These are phyloP conservation scores for Agrotis exclamationis DNA, from an alignment of 2,888 invertebrate species.

Conservation along the genomic window DNA sequence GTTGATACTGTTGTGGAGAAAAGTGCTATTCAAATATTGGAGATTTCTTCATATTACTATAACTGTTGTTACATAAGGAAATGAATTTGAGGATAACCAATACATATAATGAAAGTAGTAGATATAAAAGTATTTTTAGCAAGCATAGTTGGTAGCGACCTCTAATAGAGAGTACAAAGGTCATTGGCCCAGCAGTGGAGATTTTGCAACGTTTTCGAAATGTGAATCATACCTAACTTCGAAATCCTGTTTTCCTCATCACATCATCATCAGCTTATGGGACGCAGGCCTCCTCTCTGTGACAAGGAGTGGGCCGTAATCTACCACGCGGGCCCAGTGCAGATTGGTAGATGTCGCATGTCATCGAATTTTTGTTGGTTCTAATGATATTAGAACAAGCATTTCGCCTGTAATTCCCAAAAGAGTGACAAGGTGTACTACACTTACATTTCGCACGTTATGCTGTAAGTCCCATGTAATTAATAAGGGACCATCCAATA, in stretches of 20 bases:
- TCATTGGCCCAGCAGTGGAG: neutral
- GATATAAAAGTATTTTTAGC: neutral
- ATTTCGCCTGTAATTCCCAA: no score
- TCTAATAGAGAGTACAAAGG: neutral
- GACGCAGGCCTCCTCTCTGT: no score
- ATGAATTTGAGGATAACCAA: neutral
- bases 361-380: no score
- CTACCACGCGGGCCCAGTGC: no score
- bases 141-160: neutral
- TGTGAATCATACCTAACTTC: neutral
- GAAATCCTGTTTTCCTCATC: neutral
- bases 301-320: no score
- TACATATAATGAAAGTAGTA: no score
- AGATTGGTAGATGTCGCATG: no score
- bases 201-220: neutral
- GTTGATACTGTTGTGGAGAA: conserved; percentile 53
- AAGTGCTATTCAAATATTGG: conserved; percentile 29
- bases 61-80: neutral
- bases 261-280: no score
- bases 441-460: no score
- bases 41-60: neutral
- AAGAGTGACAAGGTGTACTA: no score
- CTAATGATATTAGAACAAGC: neutral
- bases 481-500: no score
- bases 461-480: no score